Evolutionary conservation across 2,797 vertebrate genomes (phyloP).

Genomic region (Ceryle rudis): DNA sequence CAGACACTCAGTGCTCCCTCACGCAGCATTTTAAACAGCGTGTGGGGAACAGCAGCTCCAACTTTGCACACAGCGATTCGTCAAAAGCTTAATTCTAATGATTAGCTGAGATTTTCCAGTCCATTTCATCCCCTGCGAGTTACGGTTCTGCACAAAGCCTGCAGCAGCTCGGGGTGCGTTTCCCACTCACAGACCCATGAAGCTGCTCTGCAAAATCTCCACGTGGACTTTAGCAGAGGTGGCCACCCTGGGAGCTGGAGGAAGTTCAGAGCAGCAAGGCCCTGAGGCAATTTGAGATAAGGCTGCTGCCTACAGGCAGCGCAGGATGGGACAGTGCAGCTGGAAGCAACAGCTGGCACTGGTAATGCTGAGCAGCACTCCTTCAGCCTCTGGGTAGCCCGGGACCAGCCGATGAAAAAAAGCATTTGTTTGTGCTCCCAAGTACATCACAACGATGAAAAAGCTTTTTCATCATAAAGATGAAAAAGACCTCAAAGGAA

Average conservation of each 20-base stretch:
- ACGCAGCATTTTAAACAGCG: conserved; percentile 14
- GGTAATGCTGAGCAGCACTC: background rate
- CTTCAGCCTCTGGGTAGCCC: background rate
- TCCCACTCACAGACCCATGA: background rate
- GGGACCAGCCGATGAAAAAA: background rate
- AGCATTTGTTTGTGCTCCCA: background rate
- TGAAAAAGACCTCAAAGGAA: background rate
- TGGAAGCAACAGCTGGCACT: background rate
- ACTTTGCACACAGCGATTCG: background rate
- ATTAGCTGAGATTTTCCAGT: background rate
- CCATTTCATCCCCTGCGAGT: background rate
- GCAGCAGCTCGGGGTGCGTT: fast-evolving
- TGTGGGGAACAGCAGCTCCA: conserved; percentile 36
- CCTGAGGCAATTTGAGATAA: background rate
- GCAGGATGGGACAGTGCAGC: background rate
- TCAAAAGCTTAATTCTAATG: background rate
- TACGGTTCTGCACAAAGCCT: background rate
- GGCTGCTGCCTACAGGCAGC: background rate
- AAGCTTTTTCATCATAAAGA: background rate
- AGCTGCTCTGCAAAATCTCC: background rate
- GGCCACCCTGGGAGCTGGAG: background rate
- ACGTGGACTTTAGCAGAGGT: background rate
- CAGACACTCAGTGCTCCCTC: background rate
- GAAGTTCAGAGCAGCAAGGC: background rate
- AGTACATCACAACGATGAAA: background rate